Base-by-base conservation (phyloP, 1,140 invertebrate genomes). In the Ridgeia piscesae region DNA sequence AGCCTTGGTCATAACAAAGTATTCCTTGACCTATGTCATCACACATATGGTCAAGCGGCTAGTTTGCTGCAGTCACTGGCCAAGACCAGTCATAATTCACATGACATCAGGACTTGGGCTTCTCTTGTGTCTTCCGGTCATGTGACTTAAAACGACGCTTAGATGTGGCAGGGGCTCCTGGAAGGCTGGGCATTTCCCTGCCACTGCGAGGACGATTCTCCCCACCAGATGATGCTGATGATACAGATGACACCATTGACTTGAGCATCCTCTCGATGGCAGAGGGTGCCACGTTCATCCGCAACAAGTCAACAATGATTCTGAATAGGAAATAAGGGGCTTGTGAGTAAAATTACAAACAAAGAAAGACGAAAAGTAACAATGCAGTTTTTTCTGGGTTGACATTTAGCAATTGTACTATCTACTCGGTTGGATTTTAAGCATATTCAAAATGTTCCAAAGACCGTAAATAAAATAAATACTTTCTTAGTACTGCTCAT, bases 231-330 rank as follows among this genome's bases (percentile, higher is more conserved):
- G 4, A 21, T 21, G 17, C 58, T 2, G 0, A 27, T 21, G 58
- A 31, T 9, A 21, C 58, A 4, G 58, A 77, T 33, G 89, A 90
- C 89, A 90, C 0, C 94, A 95, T 95, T 34, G 93, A 94, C 77
- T 93, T 94, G 89, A 95, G 91, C 93, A 94, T 94, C 58, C 95
- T 94, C 33, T 94, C 88, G 33, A 95, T 94, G 17, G 94, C 94
- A 42, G 92, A 92, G 33, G 95, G 95, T n/a, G 94, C 94, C 33
- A 95, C 94, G 93, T 95, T 95, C 92, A 95, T 92, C 91, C 94
- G 94, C 90, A 95, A 91, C 89, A 95, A 92, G 90, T 95, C 94
- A 42, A 95, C 91, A 14, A 95, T 93, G 89, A 95, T 95, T 91
- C 95, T 95, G 93, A 91, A 48, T 92, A 93, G 91, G 88, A 42